A percentile compares a stretch with the other conserved stretches of the same genome.
phyloP scores from a whole-genome alignment of 2,888 invertebrate genomes.

The Empis livida region DNA sequence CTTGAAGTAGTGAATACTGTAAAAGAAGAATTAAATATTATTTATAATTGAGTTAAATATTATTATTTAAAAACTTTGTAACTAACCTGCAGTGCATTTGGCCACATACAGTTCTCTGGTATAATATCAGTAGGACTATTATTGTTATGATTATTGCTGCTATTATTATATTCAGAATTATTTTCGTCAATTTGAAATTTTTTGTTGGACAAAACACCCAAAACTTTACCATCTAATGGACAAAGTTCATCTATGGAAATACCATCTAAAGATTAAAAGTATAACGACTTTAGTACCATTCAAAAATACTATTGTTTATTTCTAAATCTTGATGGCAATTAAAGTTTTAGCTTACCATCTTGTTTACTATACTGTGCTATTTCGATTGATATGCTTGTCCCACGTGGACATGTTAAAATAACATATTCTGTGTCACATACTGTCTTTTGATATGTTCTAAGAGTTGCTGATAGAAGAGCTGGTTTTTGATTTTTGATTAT shows the following conservation, averaged over 20 bases:
- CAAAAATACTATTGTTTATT: no score
- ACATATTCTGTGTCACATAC: conserved; percentile 87
- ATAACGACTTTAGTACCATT: not conserved
- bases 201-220: conserved; percentile 15
- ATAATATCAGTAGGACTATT: conserved; percentile 6
- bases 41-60: no score
- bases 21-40: not conserved
- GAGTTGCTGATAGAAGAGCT: conserved; percentile 84
- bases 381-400: conserved; percentile 83
- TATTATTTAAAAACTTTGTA: no score
- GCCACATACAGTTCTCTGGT: conserved; percentile 51
- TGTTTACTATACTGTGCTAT: conserved; percentile 60
- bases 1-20: conserved; percentile 76
- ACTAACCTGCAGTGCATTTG: conserved; percentile 62
- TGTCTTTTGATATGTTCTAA: conserved; percentile 81
- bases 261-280: conserved; percentile 23
- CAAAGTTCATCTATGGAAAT: conserved; percentile 32
- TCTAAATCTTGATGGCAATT: not conserved
- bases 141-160: not conserved
- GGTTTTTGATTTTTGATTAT: not conserved
- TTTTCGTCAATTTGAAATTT: conserved; percentile 10
- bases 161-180: not conserved
- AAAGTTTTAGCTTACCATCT: not conserved
- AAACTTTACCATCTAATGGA: conserved; percentile 18
- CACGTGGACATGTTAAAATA: conserved; percentile 78